Percentiles rank a stretch among this genome's conserved stretches.
These are phyloP conservation scores for Sebastes wilsoni DNA, from an alignment of 2,797 vertebrate species.

Conservation along the genomic window DNA sequence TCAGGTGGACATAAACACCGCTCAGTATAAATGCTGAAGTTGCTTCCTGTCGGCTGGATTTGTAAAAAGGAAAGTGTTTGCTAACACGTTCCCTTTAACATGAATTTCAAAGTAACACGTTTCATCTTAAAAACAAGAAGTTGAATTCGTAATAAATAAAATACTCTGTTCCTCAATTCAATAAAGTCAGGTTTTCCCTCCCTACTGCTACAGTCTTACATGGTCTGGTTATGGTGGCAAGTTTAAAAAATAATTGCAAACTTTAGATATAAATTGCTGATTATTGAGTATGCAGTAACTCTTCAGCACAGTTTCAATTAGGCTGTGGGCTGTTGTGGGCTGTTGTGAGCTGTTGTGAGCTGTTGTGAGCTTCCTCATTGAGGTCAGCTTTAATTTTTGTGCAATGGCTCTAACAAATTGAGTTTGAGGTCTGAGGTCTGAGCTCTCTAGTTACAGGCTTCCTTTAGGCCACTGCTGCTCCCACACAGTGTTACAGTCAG, in stretches of 20 bases:
- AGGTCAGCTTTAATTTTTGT: not conserved
- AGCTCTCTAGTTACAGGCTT: not conserved
- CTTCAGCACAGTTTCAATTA: not conserved
- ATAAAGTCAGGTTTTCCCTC: too few species aligned
- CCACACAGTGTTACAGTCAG: not conserved
- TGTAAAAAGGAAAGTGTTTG: too few species aligned
- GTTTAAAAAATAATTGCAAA: not conserved
- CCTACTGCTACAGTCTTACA: too few species aligned
- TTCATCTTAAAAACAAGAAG: too few species aligned
- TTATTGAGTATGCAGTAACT: not conserved
- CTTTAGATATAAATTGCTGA: not conserved
- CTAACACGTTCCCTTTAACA: too few species aligned
- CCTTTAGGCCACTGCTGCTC: not conserved
- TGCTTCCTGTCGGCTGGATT: too few species aligned
- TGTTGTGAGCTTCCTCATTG: conserved; percentile 12
- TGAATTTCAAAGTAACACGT: too few species aligned
- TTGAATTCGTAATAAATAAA: too few species aligned
- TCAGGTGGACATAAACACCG: too few species aligned
- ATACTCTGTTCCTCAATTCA: too few species aligned
- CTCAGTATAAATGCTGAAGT: too few species aligned
- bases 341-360: not conserved
- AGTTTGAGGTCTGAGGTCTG: not conserved
- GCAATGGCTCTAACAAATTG: not conserved
- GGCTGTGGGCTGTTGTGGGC: not conserved
- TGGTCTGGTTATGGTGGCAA: too few species aligned